These are phyloP conservation scores for Entomyzon cyanotis DNA, from an alignment of 2,113 vertebrate genomes.

Conservation along the genomic window DNA sequence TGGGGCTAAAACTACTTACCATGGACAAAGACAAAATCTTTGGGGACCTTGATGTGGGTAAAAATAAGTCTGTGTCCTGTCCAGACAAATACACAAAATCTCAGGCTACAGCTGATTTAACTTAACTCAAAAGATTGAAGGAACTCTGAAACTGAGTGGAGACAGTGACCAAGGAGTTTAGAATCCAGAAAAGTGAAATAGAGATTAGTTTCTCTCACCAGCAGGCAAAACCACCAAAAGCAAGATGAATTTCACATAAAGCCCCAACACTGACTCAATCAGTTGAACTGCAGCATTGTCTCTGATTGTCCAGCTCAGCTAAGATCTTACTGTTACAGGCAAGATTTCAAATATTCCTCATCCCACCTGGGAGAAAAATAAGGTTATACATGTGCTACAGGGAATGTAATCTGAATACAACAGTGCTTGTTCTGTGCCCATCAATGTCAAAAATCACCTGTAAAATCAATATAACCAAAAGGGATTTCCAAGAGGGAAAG, in stretches of 20 bases:
- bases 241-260: not conserved
- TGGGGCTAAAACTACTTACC: not conserved
- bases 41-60: not conserved
- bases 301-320: not conserved
- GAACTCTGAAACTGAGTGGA: not conserved
- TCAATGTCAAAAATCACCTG: not conserved
- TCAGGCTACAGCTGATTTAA: not conserved
- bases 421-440: not conserved
- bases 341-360: not conserved
- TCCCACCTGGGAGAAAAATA: not conserved
- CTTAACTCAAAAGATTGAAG: not conserved
- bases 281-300: not conserved
- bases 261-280: not conserved
- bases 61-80: not conserved
- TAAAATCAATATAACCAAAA: not conserved
- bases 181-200: not conserved
- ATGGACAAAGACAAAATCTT: not conserved
- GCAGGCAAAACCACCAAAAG: not conserved
- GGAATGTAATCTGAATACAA: not conserved
- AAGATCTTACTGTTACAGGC: not conserved
- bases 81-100: not conserved
- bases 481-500: not conserved
- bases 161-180: fast-evolving
- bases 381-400: not conserved
- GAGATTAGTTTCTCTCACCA: not conserved